Conservation (phyloP, 2,113 vertebrate species). For the Hippotragus niger region DNA sequence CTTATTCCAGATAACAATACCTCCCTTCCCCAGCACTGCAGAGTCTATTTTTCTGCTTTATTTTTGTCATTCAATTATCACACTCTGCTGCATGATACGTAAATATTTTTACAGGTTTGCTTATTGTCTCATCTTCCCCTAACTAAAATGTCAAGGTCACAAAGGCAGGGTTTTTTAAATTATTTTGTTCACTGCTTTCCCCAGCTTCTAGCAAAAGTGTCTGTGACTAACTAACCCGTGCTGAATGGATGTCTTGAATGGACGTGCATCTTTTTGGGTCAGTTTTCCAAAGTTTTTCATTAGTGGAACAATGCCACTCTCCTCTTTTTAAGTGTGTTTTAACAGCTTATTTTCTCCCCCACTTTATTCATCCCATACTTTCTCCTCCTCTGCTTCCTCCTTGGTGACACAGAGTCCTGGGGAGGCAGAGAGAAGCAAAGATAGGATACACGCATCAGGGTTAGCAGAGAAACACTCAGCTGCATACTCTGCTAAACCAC, state of each 20-base stretch:
- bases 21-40: background rate
- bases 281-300: too few species aligned
- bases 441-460: fast-evolving
- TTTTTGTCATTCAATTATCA: background rate
- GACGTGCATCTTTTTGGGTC: background rate
- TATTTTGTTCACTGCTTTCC: background rate
- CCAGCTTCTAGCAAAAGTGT: background rate
- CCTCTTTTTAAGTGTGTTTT: background rate
- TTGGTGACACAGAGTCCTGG: background rate
- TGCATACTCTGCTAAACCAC: fast-evolving
- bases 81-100: background rate
- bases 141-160: background rate
- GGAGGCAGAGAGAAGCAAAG: background rate
- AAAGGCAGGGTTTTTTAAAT: background rate
- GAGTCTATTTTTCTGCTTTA: background rate
- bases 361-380: background rate
- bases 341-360: background rate
- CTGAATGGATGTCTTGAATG: background rate
- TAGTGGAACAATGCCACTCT: background rate
- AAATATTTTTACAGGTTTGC: background rate
- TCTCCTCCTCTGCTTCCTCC: background rate
- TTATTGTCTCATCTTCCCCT: background rate
- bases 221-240: background rate
- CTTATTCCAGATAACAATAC: background rate
- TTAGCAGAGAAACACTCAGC: background rate